A percentile compares a stretch with the other conserved stretches of the same genome.
These are phyloP conservation scores for Beroe forskalii DNA, from an alignment of 37 sponge, comb jelly and placozoan genomes.

Conservation along the genomic window DNA sequence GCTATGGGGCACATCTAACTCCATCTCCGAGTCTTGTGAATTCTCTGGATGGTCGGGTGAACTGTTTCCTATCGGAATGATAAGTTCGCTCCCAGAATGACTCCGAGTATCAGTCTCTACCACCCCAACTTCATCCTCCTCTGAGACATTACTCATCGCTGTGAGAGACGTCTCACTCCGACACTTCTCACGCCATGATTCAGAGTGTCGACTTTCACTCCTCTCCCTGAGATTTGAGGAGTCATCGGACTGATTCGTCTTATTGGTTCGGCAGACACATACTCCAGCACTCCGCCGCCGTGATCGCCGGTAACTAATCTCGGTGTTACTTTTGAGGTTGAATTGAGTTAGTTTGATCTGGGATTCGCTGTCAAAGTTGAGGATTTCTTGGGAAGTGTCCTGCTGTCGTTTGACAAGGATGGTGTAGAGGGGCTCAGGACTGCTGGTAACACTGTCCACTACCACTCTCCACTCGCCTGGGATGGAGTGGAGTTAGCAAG, in stretches of 20 bases:
- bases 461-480: not conserved
- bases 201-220: not conserved
- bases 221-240: not conserved
- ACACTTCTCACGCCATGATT: not conserved
- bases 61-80: not conserved
- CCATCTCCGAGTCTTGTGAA: not conserved
- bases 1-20: not conserved
- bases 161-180: not conserved
- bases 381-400: not conserved
- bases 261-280: not conserved
- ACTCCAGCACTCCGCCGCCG: not conserved
- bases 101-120: not conserved
- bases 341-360: constrained; percentile 36
- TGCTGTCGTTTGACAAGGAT: not conserved
- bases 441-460: not conserved
- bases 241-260: not conserved
- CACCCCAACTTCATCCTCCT: not conserved
- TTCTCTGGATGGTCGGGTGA: not conserved
- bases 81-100: not conserved
- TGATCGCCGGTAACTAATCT: not conserved
- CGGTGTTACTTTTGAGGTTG: not conserved
- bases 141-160: not conserved
- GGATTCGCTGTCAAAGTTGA: not conserved
- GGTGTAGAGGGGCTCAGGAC: not conserved
- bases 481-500: too few relatives aligned